These are phyloP conservation scores for Dolichallabes microphthalmus DNA, from an alignment of 2,113 vertebrate genomes.

Conservation along the genomic window DNA sequence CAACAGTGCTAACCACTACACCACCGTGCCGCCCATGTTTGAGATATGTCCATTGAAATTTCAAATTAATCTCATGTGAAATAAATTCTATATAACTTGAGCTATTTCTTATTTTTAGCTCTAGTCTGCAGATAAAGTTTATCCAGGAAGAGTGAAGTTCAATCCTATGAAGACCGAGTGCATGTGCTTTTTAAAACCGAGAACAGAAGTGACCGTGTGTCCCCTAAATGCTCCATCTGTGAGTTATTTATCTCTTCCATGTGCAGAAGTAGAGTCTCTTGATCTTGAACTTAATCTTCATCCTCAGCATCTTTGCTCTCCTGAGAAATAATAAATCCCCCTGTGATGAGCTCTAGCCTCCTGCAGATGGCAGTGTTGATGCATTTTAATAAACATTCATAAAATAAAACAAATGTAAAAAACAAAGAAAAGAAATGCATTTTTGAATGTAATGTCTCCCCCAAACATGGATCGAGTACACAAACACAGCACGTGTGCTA, in stretches of 20 bases:
- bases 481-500: neutral
- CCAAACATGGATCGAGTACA: neutral
- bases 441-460: neutral
- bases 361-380: conserved; percentile 73
- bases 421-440: too few species aligned
- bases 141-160: neutral
- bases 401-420: neutral
- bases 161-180: neutral
- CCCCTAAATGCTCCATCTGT: neutral
- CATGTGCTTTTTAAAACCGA: too few species aligned
- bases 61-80: neutral
- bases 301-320: conserved; percentile 40
- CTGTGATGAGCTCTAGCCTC: neutral
- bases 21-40: too few species aligned
- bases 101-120: neutral
- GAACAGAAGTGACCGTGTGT: neutral
- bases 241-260: neutral
- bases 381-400: conserved; percentile 40
- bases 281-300: neutral
- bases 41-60: too few species aligned
- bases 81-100: neutral
- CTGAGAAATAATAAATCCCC: conserved; percentile 21
- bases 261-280: neutral
- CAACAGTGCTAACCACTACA: too few species aligned
- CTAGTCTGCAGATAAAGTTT: neutral